These are phyloP conservation scores for Pseudobourletiella spinata DNA, from an alignment of 1,140 invertebrate genomes.

Conservation along the genomic window DNA sequence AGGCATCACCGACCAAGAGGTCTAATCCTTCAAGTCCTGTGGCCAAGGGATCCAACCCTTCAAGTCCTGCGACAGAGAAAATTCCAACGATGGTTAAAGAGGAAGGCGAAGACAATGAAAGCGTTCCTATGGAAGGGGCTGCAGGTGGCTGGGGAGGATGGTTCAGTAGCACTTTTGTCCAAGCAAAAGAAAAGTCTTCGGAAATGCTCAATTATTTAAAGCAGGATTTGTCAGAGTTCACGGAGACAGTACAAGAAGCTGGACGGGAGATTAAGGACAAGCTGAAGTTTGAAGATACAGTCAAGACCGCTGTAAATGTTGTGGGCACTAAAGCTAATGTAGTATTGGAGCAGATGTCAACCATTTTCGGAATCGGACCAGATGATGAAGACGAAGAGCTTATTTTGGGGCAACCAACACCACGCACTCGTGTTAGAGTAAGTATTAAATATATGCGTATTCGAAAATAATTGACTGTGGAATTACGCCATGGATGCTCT, in stretches of 20 bases:
- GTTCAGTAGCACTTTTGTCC: conserved; percentile 21
- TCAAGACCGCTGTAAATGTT: conserved; percentile 15
- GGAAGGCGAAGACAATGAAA: too few relatives aligned
- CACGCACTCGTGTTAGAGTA: background rate
- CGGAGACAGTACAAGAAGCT: conserved; percentile 29
- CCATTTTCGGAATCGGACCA: conserved; percentile 34
- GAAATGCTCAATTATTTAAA: conserved; percentile 36
- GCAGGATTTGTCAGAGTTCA: conserved; percentile 33
- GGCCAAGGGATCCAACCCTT: too few relatives aligned
- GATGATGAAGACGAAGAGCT: conserved; percentile 35
- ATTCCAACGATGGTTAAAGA: too few relatives aligned
- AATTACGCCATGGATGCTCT: background rate
- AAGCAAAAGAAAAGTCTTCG: conserved; percentile 25
- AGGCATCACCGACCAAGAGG: too few relatives aligned
- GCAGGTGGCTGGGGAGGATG: conserved; percentile 25
- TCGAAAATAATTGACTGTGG: background rate
- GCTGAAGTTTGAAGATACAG: conserved; percentile 30
- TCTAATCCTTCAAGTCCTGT: too few relatives aligned
- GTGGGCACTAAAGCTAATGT: conserved; percentile 19
- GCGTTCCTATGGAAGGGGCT: background rate
- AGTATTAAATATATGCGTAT: background rate
- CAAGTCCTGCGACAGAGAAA: too few relatives aligned
- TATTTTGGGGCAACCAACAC: background rate
- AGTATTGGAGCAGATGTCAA: conserved; percentile 32
- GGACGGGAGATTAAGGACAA: conserved; percentile 32